Evolutionary conservation across 2,888 invertebrate genomes (phyloP).

Genomic region (Eugnorisma glareosa): DNA sequence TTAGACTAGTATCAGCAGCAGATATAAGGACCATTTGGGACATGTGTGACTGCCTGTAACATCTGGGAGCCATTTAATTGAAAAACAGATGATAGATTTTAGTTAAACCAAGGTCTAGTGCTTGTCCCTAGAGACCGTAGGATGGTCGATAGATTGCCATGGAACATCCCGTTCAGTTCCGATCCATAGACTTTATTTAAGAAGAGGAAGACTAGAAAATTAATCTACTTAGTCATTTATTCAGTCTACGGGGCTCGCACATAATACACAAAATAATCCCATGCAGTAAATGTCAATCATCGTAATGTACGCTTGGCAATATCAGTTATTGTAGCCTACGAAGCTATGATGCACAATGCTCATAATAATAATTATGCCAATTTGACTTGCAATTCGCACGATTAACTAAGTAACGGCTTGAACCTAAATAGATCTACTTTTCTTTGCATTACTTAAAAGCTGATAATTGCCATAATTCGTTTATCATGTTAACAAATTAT

Average conservation of each 20-base stretch:
- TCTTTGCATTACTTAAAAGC: constrained; percentile 11
- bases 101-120: not conserved
- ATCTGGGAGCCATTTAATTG: constrained; percentile 15
- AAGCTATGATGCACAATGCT: not conserved
- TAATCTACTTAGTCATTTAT: not conserved
- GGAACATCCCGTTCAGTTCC: not conserved
- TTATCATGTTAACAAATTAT: not conserved
- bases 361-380: constrained; percentile 1
- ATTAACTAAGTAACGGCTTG: constrained; percentile 12
- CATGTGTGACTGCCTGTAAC: constrained; percentile 11
- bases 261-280: not conserved
- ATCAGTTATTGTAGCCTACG: not conserved
- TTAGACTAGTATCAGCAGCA: constrained; percentile 19
- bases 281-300: not conserved
- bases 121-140: not conserved
- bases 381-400: constrained; percentile 15
- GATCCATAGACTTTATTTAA: not conserved
- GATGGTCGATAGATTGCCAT: not conserved
- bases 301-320: not conserved
- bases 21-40: constrained; percentile 17
- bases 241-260: not conserved
- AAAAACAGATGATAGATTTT: not conserved
- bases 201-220: not conserved
- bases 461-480: constrained; percentile 10
- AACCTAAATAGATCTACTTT: constrained; percentile 12